Percentiles rank a stretch among this genome's conserved stretches.
Conservation (phyloP, 2,113 vertebrate genomes). For the Indri indri region DNA sequence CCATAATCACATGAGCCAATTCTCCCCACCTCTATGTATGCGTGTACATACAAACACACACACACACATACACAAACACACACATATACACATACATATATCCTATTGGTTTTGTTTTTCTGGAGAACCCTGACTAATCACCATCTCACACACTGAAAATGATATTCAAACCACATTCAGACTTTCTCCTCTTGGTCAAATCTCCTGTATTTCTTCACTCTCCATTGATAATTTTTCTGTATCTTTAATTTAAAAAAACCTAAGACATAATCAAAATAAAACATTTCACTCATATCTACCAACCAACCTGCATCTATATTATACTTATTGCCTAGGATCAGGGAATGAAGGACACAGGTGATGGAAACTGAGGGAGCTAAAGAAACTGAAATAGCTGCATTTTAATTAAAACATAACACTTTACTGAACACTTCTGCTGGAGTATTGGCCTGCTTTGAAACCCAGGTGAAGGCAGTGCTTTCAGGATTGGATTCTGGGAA, state of each 20-base stretch:
- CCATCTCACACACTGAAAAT: neutral
- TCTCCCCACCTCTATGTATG: neutral
- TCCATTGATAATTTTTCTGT: neutral
- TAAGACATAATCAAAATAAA: neutral
- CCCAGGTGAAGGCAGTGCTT: neutral
- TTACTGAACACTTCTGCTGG: neutral
- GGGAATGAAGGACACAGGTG: neutral
- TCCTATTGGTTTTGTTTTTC: neutral
- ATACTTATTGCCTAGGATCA: rapidly evolving
- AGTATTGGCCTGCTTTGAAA: neutral
- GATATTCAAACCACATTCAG: neutral
- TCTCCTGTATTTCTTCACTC: neutral
- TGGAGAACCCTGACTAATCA: neutral
- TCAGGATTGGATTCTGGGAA: too few relatives aligned
- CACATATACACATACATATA: neutral
- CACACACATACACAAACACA: neutral
- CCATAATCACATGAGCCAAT: too few relatives aligned
- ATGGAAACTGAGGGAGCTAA: neutral
- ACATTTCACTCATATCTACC: neutral
- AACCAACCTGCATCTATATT: neutral
- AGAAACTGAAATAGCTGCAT: neutral
- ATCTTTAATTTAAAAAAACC: neutral
- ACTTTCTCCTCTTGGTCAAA: neutral
- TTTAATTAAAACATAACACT: neutral
- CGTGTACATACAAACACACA: neutral